A percentile compares a stretch with the other conserved stretches of the same genome.
Evolutionary conservation across 2,888 invertebrate genomes (phyloP).

Genomic region (Eledona agricola): DNA sequence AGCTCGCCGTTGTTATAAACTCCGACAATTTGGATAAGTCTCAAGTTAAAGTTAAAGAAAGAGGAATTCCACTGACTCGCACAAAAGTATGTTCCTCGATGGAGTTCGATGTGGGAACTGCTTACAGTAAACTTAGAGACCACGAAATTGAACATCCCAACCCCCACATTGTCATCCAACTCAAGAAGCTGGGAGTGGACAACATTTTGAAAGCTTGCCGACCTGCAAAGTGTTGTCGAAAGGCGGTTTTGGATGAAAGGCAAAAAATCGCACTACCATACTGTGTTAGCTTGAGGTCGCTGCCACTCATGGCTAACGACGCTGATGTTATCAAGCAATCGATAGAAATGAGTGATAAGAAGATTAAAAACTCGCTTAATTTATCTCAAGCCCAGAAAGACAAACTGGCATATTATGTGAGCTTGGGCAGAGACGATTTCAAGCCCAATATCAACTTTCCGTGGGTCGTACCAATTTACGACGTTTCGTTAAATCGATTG

Average conservation of each 20-base stretch:
- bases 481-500: too few species aligned
- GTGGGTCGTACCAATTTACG: conserved; percentile 24
- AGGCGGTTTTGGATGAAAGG: conserved; percentile 49
- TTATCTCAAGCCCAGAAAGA: conserved; percentile 12
- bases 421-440: conserved; percentile 24
- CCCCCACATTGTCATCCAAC: conserved; percentile 40
- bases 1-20: conserved; percentile 14
- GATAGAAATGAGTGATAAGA: conserved; percentile 47
- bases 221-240: conserved; percentile 52
- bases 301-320: conserved; percentile 49
- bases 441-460: conserved; percentile 17
- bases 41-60: conserved; percentile 1
- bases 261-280: conserved; percentile 49
- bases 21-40: conserved; percentile 19
- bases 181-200: conserved; percentile 49
- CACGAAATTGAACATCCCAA: conserved; percentile 45
- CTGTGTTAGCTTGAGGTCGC: conserved; percentile 48
- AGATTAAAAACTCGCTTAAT: conserved; percentile 42
- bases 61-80: conserved; percentile 41
- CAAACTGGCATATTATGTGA: conserved; percentile 21
- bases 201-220: conserved; percentile 50
- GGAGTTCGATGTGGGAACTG: conserved; percentile 47
- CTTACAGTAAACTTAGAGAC: conserved; percentile 42
- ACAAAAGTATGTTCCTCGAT: conserved; percentile 50
- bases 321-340: conserved; percentile 48